Evolutionary conservation across 2,888 invertebrate genomes (phyloP).

Genomic region (Ellobium chinense): DNA sequence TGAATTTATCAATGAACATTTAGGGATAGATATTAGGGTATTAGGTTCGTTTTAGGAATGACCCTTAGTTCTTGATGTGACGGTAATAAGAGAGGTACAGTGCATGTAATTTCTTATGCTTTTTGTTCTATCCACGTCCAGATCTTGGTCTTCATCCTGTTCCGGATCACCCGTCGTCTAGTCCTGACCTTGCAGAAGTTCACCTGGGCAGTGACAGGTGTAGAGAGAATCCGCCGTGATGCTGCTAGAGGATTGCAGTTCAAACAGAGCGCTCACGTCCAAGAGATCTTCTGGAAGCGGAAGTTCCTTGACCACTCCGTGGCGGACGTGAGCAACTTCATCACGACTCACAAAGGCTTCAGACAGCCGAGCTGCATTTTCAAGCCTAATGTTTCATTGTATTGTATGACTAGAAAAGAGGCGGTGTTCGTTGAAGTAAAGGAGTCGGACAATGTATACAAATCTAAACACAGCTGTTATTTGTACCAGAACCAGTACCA

Average conservation of each 20-base stretch:
- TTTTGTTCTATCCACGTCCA: too few species aligned
- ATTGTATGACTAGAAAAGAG: constrained; percentile 68
- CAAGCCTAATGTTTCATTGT: constrained; percentile 67
- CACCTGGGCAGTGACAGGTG: constrained; percentile 71
- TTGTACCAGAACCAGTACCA: constrained; percentile 69
- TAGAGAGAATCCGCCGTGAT: constrained; percentile 67
- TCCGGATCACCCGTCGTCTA: constrained; percentile 62
- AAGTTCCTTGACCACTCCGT: constrained; percentile 64
- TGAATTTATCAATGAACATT: too few species aligned
- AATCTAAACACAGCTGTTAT: constrained; percentile 52
- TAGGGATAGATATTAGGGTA: too few species aligned
- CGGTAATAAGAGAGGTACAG: too few species aligned
- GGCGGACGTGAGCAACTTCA: constrained; percentile 68
- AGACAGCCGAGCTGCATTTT: constrained; percentile 71
- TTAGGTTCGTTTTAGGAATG: too few species aligned
- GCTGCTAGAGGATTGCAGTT: constrained; percentile 67
- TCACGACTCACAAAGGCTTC: constrained; percentile 68
- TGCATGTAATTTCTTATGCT: too few species aligned
- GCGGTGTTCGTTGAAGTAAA: constrained; percentile 70
- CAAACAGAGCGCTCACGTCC: constrained; percentile 72
- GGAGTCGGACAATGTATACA: constrained; percentile 61
- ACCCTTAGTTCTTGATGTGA: too few species aligned
- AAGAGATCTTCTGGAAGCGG: constrained; percentile 68
- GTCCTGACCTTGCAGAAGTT: constrained; percentile 70
- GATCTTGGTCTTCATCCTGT: constrained; percentile 65